Base-by-base conservation (phyloP, 2,797 vertebrate species). In the Sitta carolinensis region DNA sequence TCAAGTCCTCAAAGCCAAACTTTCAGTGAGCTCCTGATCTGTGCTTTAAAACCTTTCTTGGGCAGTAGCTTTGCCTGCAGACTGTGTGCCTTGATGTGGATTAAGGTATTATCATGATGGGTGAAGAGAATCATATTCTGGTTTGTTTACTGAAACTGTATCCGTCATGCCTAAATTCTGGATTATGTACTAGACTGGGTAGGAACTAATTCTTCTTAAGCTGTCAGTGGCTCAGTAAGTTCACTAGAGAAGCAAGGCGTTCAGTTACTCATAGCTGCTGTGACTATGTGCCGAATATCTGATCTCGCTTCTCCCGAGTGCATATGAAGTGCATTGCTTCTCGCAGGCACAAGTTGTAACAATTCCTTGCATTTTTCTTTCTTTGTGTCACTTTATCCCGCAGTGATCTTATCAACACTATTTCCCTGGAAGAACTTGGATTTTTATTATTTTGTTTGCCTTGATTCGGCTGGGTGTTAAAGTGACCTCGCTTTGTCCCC, bases 401-500 rank as follows among this genome's bases (percentile, higher is more conserved):
- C 1, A 0, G 43, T 88, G 94, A 81, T 92, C 85, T 96, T 95
- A 75, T 80, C 43, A 45, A 50, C 38, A 15, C 20, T 79, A 62
- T 89, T 94, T 94, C 94, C 84, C 68, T 73, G 62, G 88, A 95
- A 93, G 84, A 95, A 74, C 66, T 43, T 40, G 66, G 58, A 26
- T 82, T 90, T 87, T 85, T 45, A 21, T 83, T 83, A 51, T 77
- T 94, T 92, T 97, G 87, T 92, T 94, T 92, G 87, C 80, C 64
- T 92, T 50, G 43, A 86, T 92, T 94, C 93, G 66, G 47, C 75
- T 81, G 88, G 69, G 52, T 78, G 83, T 84, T 87, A 63, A 63
- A 92, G 45, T 73, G 84, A 88, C 93, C 93, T 96, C 2, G 12
- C 76, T 89, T 97, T 98, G 97, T 92, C 72, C 96, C 96, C 86